phyloP scores from a whole-genome alignment of 2,797 vertebrate genomes.

The Petrocephalus schoutedeni region DNA sequence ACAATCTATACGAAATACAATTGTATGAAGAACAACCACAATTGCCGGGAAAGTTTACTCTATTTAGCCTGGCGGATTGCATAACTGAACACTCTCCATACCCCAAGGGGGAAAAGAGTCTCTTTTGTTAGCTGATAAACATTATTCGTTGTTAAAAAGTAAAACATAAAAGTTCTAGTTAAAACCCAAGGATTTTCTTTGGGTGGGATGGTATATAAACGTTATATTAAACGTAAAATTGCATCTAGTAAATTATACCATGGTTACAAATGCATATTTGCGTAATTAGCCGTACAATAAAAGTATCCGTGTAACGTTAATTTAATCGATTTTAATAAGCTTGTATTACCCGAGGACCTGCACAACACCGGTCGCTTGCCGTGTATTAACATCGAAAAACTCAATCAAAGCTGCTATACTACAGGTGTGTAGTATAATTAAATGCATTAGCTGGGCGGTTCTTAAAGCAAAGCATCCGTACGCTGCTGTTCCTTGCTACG shows the following conservation, averaged over 20 bases:
- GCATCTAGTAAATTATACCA: neutral
- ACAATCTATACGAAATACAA: neutral
- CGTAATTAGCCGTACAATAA: no score
- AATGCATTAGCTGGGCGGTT: neutral
- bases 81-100: neutral
- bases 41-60: neutral
- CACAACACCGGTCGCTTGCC: neutral
- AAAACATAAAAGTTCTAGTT: neutral
- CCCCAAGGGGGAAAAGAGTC: no score
- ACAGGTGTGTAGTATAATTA: neutral
- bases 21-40: neutral
- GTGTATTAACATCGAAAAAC: no score
- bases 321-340: no score
- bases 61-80: neutral
- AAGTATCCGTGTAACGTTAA: no score
- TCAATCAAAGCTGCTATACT: neutral
- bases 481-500: no score
- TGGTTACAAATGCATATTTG: neutral
- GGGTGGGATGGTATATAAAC: neutral
- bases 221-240: neutral
- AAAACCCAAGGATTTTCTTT: neutral
- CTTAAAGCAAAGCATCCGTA: neutral
- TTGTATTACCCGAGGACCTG: no score
- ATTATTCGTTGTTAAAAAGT: neutral
- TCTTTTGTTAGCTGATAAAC: neutral